Evolutionary conservation across 2,888 invertebrate species (phyloP), one percentile per base, ranked within the genome.

Genomic region (Pteria penguin): DNA sequence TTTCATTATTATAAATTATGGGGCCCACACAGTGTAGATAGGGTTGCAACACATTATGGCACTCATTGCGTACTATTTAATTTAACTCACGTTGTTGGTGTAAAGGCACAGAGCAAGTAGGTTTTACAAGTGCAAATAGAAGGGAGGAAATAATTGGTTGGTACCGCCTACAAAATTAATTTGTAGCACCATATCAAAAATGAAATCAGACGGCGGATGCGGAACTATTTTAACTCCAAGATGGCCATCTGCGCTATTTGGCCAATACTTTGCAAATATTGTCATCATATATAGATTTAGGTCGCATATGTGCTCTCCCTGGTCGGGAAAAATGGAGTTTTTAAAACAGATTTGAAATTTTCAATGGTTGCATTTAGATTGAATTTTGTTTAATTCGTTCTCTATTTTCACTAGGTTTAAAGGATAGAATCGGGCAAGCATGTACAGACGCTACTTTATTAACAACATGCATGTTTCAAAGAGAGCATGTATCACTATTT

Each of bases 11-110:
- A 26, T 27, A 26, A 69, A 8, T 1, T 8, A n/a, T 60, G 36
- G 69, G 58, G 29, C 4, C 55, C 24, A 14, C 60, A 58, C 52
- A 60, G 22, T 32, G 26, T 33, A 5, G 61, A 70, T 2, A 58
- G 70, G 52, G 58, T 72, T 52, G 71, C 71, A 18, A 54, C 29
- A n/a, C 26, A 54, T 31, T 63, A 72, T 63, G 63, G 63, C 57
- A 72, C 24, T 2, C 22, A 72, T 26, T 72, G 55, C 63, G 24
- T 8, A 24, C 27, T 31, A 55, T 72, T 71, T 31, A 71, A 71
- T 72, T 71, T 31, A 71, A 71, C 45, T 62, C 72, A 24, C 33
- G 31, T 11, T 36, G 45, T 18, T 72, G 72, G 72, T 71, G 63
- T 31, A 27, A 26, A 62, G 71, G 71, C 1, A 71, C 71, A 31